Percentiles rank a stretch among this genome's conserved stretches.
Evolutionary conservation across 2,113 vertebrate species (phyloP).

Genomic region (Psephotus haematonotus): DNA sequence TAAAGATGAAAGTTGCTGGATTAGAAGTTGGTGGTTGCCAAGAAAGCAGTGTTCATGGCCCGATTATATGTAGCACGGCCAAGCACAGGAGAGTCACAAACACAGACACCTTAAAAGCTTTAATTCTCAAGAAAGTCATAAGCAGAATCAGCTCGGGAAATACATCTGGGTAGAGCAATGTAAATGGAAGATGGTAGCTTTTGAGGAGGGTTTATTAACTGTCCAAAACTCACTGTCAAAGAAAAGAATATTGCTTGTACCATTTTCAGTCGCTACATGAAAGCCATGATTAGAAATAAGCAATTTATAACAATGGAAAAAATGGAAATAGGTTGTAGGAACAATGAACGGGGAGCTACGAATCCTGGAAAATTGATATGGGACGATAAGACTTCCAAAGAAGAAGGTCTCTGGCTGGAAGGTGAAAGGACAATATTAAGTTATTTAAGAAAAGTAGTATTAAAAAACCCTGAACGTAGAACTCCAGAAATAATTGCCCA

Average conservation of each 20-base stretch:
- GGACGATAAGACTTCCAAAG: not conserved
- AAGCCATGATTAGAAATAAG: not conserved
- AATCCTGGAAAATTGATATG: not conserved
- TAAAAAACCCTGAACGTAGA: not conserved
- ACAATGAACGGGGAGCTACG: not conserved
- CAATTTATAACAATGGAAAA: not conserved
- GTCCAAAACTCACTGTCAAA: not conserved
- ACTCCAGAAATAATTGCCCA: not conserved
- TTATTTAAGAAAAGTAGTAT: not conserved
- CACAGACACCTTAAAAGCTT: not conserved
- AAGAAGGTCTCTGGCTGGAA: not conserved
- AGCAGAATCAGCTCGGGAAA: not conserved
- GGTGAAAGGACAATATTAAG: not conserved
- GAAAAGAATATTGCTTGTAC: not conserved
- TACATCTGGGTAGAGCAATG: not conserved
- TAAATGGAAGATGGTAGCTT: not conserved
- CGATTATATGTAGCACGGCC: not conserved
- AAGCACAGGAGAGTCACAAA: not conserved
- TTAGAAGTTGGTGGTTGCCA: conserved; percentile 7
- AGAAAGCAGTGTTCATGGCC: not conserved
- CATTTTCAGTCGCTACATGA: not conserved
- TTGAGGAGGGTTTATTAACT: not conserved
- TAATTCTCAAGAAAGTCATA: not conserved
- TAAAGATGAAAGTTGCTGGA: conserved; percentile 30
- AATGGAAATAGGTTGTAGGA: not conserved